Base-by-base conservation (phyloP, 2,888 invertebrate genomes). In the Drosophila antonietae region DNA sequence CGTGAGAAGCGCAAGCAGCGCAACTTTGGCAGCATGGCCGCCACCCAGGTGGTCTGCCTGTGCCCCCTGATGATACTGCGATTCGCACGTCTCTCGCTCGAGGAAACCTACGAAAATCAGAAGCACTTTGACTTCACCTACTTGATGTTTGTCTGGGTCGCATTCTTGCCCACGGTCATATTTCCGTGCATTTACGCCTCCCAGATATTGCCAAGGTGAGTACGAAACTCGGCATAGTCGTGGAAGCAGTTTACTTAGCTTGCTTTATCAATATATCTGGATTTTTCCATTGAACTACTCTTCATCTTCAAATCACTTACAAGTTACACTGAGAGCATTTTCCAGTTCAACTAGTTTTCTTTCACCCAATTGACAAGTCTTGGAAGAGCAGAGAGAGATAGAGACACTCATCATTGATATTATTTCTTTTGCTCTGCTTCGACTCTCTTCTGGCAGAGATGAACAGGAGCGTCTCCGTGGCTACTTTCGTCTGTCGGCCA, bases 91-190 rank as follows among this genome's bases (percentile, higher is more conserved):
- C 94, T 95, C 80, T 94, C 95, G 47, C 93, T 96, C 53, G 93
- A 94, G 61, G 96, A 96, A 90, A 95, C 95, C 0, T 95, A 96
- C 84, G 95, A 95, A 72, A 96, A 96, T 90, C 94, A 94, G 53
- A 94, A 94, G 43, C 95, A 95, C 83, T 95, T 95, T 74, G 96
- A 96, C 86, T 94, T 96, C 58, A 95, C 95, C 2, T 96, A 95
- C 90, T 93, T 95, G 53, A 94, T 95, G 89, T 95, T 96, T 82
- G 95, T 95, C 8, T 96, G 95, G 95, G 92, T 96, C 62, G 96
- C 95, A 1, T 96, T 95, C 82, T 85, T 95, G 66, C 95, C 96
- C 9, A 95, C 95, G 0, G 94, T 95, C 66, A 94, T 94, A 28
- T 96, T 95, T 28, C 96, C 96, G 0, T 92, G 94, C 39, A 92